Evolutionary conservation across 2,113 vertebrate species (phyloP), one percentile per base, ranked within the genome.

Genomic region (Turnix velox): DNA sequence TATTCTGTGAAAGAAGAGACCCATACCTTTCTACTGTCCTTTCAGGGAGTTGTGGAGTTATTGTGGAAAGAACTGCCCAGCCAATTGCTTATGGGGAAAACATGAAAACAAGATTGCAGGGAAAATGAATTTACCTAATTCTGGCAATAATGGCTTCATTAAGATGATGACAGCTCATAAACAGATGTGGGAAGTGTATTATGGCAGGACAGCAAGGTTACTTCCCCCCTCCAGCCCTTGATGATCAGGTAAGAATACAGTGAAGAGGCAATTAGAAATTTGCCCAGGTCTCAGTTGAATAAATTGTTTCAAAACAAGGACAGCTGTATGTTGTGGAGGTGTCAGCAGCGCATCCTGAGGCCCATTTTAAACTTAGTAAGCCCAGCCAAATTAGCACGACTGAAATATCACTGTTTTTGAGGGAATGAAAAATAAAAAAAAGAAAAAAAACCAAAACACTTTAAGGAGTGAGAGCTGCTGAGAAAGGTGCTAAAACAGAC

Each of bases 261-360:
- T 16, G 69, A 59, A 51, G 22, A 72, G 20, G 14, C 6, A 45
- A 31, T 18, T 3, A 52, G 61, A 55, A 88, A 78, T 52, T 40
- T 72, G 16, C 23, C 33, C 31, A 49, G 51, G 27, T n/a, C 62
- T 82, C 59, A 31, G 48, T 63, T 31, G 78, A 74, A 82, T 5
- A 88, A 67, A 80, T 42, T 31, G 18, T 65, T 89, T 75, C 45
- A 39, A 93, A 95, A 52, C 62, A 92, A 61, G 28, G 48, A 78
- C 68, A 77, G 9, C 52, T 54, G 12, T 33, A 39, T 6, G 2
- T 61, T 65, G 68, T 81, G 42, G 46, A 88, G 17, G 35, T 77
- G 30, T 67, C 52, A 55, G 55, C 83, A 90, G 43, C 3, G 1
- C 37, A 67, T 42, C 27, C 35, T 51, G 35, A 67, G 42, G 59